A percentile compares a stretch with the other conserved stretches of the same genome.
phyloP scores from a whole-genome alignment of 2,113 vertebrate species.

The Delphinus delphis region DNA sequence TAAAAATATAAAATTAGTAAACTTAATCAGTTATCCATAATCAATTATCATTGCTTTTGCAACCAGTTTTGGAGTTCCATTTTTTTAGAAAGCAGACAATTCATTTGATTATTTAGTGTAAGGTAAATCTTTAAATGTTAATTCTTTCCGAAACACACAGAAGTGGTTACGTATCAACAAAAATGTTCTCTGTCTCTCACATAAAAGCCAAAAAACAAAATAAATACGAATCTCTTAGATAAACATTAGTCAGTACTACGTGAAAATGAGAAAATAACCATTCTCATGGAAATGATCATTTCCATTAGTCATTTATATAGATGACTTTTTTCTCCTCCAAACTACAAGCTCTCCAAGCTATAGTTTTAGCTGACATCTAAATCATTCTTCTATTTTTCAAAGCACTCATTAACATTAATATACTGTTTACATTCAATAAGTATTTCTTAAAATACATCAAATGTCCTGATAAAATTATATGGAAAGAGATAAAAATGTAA shows the following conservation, averaged over 20 bases:
- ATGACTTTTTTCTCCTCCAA: not conserved
- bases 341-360: not conserved
- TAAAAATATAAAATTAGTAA: not conserved
- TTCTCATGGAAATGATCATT: not conserved
- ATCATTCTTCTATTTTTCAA: constrained; percentile 9
- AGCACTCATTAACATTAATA: not conserved
- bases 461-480: not conserved
- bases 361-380: constrained; percentile 4
- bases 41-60: not conserved
- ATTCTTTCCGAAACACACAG: not conserved
- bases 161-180: not conserved
- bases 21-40: not conserved
- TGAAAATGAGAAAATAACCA: not conserved
- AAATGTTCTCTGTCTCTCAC: not conserved
- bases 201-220: not conserved
- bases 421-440: not conserved
- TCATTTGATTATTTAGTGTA: not conserved
- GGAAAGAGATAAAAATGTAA: not conserved
- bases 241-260: not conserved
- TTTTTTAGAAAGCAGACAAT: not conserved
- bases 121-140: not conserved
- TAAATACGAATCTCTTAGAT: not conserved
- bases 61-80: not conserved
- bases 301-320: not conserved
- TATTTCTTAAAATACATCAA: constrained; percentile 31